These are phyloP conservation scores for Antedon mediterranea DNA, from an alignment of 53 echinoderm and acorn worm species.

Conservation along the genomic window DNA sequence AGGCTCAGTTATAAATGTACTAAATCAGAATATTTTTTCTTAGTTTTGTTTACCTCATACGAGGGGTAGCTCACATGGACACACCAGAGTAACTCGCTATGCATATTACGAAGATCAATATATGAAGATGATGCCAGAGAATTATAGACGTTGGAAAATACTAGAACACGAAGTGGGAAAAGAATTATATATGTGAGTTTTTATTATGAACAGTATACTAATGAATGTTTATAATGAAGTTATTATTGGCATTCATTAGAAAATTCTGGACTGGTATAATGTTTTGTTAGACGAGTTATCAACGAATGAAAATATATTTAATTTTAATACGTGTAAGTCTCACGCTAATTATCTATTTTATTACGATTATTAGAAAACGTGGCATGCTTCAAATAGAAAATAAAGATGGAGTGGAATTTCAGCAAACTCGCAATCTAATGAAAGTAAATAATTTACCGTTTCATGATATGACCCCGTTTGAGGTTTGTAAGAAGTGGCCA, in stretches of 20 bases:
- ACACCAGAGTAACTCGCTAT: conserved; percentile 47
- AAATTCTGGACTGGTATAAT: no score
- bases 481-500: conserved; percentile 29
- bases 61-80: conserved; percentile 68
- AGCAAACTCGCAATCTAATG: not conserved
- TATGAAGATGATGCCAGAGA: conserved; percentile 59
- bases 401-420: not conserved
- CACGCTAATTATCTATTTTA: no score
- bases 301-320: no score
- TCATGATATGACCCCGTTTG: conserved; percentile 17
- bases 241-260: no score
- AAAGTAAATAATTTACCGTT: not conserved
- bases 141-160: conserved; percentile 43
- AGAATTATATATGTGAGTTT: conserved; percentile 46
- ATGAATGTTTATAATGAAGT: no score
- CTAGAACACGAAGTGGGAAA: conserved; percentile 40
- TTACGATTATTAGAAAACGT: not conserved
- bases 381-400: not conserved
- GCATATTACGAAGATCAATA: conserved; percentile 47
- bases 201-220: no score
- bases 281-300: no score
- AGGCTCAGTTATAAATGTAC: no score
- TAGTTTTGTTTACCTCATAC: conserved; percentile 66
- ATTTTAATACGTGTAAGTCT: no score
- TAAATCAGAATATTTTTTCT: conserved; percentile 8